A percentile compares a stretch with the other conserved stretches of the same genome.
These are phyloP conservation scores for Epizoanthus fatuus DNA, from an alignment of 92 coral and sea anemone genomes.

Conservation along the genomic window DNA sequence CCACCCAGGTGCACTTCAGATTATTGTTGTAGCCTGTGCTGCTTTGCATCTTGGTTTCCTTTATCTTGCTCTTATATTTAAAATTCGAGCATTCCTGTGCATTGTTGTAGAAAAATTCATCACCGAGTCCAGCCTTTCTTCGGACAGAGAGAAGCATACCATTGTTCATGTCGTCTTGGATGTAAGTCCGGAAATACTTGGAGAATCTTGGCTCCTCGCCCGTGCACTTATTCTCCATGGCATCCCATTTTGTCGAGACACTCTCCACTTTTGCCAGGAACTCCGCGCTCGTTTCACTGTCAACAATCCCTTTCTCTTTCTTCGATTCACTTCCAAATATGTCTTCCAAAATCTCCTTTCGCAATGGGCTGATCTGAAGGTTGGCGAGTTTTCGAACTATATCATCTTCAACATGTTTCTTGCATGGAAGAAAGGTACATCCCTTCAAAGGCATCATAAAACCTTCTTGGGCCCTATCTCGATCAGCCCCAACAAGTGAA, in stretches of 20 bases:
- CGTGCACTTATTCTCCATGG: constrained; percentile 26
- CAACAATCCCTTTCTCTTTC: constrained; percentile 53
- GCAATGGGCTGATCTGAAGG: constrained; percentile 45
- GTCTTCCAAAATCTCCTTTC: constrained; percentile 53
- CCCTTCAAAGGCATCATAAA: constrained; percentile 1
- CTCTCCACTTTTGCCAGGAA: constrained; percentile 73
- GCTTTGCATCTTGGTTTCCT: constrained; percentile 49
- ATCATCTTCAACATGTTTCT: constrained; percentile 71
- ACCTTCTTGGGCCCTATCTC: neutral
- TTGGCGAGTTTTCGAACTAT: constrained; percentile 60
- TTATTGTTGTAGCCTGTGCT: constrained; percentile 49
- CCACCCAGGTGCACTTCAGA: constrained; percentile 47
- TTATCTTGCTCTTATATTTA: constrained; percentile 28
- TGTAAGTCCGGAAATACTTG: constrained; percentile 43
- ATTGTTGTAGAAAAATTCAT: constrained; percentile 53
- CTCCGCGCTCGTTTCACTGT: constrained; percentile 57
- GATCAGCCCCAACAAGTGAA: too few relatives aligned
- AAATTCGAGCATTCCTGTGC: constrained; percentile 57
- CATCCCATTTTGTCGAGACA: constrained; percentile 70
- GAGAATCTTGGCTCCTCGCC: constrained; percentile 33
- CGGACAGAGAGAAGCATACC: constrained; percentile 49
- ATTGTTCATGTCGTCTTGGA: constrained; percentile 48
- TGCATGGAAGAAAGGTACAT: constrained; percentile 53
- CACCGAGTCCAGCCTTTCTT: constrained; percentile 47
- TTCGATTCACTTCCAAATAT: constrained; percentile 53